Evolutionary conservation across 2,113 vertebrate genomes (phyloP), one percentile per base, ranked within the genome.

Genomic region (Thalassarche chlororhynchos): DNA sequence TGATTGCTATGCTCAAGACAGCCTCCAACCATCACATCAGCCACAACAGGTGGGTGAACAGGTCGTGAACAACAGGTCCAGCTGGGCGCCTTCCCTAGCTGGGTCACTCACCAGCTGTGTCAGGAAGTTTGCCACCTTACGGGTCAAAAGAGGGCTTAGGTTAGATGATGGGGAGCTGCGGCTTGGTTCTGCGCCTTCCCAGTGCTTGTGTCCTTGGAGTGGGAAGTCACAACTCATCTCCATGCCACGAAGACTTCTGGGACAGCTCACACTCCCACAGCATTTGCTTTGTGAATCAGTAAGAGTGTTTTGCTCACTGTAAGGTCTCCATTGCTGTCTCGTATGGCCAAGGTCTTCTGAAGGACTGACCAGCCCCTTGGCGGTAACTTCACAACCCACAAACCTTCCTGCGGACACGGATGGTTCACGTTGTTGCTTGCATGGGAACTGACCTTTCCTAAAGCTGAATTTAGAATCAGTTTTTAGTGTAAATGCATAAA

Each of bases 381-480:
- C 5, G 3, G 32, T 38, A 40, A 3, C 0, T 38, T 17, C 74
- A 55, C 71, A 74, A 36, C 29, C 58, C 55, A 5, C 0, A 14
- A 47, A 58, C 86, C 60, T 89, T 95, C 90, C 80, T 90, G 86
- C 0, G 0, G 47, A 51, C 69, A 44, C 0, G 1, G 76, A 66
- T 69, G 60, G 79, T 65, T 70, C 75, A 6, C 13, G 2, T 31
- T 36, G 79, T 44, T 75, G 83, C 80, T 47, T 78, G 47, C 90
- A 87, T 93, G 84, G 69, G 91, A 97, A 49, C 89, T 81, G 80
- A 89, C 96, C 90, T 92, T 90, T 92, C 76, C 84, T 65, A 69
- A 76, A 69, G 91, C 94, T 46, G 61, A 84, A 94, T 96, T 95
- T 96, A 94, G 92, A 90, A 61, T 13, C 74, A 17, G 3, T 14